Evolutionary conservation across 2,797 vertebrate species (phyloP).

Genomic region (Cuculus canorus): DNA sequence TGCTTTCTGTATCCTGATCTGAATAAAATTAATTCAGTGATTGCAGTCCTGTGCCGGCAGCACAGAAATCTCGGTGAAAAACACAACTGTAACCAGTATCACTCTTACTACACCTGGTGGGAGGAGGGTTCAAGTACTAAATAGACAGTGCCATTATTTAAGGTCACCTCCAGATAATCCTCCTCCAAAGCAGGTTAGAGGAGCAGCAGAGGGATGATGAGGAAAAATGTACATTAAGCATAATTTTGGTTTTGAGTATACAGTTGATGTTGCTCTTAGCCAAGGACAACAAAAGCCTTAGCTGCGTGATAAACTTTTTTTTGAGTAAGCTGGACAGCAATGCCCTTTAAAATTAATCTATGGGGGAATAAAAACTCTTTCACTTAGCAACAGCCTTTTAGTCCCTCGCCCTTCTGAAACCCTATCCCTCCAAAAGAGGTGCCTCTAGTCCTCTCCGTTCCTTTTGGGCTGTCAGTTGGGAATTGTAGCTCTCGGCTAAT

Average conservation of each 20-base stretch:
- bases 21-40: background rate
- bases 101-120: background rate
- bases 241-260: background rate
- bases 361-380: conserved; percentile 32
- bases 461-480: conserved; percentile 42
- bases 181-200: background rate
- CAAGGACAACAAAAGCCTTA: conserved; percentile 60
- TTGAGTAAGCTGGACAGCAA: conserved; percentile 45
- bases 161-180: background rate
- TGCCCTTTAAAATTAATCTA: conserved; percentile 57
- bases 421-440: conserved; percentile 42
- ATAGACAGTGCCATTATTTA: background rate
- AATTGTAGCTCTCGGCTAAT: conserved; percentile 53
- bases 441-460: conserved; percentile 49
- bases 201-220: background rate
- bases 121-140: background rate
- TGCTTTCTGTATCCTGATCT: background rate
- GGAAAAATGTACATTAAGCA: background rate
- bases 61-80: background rate
- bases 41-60: background rate
- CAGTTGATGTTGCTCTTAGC: conserved; percentile 25
- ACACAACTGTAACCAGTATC: background rate
- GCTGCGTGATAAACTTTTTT: conserved; percentile 33
- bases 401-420: conserved; percentile 39
- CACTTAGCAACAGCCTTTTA: conserved; percentile 43